Evolutionary conservation across 1,140 invertebrate genomes (phyloP).

Genomic region (Scaptomyza graminum): DNA sequence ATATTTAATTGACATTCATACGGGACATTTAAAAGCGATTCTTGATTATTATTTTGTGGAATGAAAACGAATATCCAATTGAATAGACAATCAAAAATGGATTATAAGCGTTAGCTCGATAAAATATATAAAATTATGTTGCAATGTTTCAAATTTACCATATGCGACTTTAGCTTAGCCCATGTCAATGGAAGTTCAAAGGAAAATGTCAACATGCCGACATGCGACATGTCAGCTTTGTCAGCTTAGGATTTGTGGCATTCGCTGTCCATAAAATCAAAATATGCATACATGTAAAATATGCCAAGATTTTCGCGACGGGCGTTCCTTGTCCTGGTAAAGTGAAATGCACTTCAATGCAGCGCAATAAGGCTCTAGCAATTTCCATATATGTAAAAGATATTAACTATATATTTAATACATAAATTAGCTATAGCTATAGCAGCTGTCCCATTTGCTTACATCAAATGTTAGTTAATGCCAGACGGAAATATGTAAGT

Average conservation of each 20-base stretch:
- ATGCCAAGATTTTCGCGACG: slow-evolving; percentile 30
- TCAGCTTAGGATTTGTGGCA: slow-evolving; percentile 6
- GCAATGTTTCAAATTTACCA: not conserved
- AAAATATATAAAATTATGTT: slow-evolving; percentile 1
- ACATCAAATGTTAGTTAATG: slow-evolving; percentile 47
- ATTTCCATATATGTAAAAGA: slow-evolving; percentile 60
- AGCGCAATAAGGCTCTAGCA: slow-evolving; percentile 13
- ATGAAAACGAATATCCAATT: not conserved
- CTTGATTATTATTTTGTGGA: not conserved
- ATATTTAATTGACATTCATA: slow-evolving; percentile 21
- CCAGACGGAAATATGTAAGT: too few relatives aligned
- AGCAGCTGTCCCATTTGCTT: slow-evolving; percentile 34
- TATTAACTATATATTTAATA: slow-evolving; percentile 38
- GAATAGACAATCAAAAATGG: not conserved
- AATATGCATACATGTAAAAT: slow-evolving; percentile 41
- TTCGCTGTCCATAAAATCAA: slow-evolving; percentile 55
- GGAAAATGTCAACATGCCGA: slow-evolving; percentile 44
- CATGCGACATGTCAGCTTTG: not conserved
- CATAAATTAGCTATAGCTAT: slow-evolving; percentile 50
- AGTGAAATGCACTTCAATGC: slow-evolving; percentile 47
- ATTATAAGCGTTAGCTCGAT: not conserved
- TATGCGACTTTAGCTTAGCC: not conserved
- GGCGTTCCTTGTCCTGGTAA: slow-evolving; percentile 39
- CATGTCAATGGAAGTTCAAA: slow-evolving; percentile 20
- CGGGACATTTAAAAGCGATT: not conserved